Base-by-base conservation (phyloP, 2,888 invertebrate genomes). In the Orthosia incerta region DNA sequence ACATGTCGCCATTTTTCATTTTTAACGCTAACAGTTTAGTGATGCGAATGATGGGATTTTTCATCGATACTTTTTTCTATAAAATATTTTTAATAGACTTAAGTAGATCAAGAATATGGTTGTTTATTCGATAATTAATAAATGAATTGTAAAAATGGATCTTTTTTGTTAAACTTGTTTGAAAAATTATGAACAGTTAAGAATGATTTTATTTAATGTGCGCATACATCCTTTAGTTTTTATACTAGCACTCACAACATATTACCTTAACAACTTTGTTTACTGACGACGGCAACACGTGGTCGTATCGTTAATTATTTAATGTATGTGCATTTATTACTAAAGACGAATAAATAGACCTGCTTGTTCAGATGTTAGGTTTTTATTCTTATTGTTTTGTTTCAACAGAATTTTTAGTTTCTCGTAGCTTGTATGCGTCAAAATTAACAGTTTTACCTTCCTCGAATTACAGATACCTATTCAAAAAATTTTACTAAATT, bases 1-100 rank as follows among this genome's bases (percentile, higher is more conserved):
- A 61, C 13, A n/a, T 39, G 64, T 5, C 80, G 72, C 72, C 82
- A 79, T 76, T 71, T 84, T 79, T 48, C 57, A 65, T 74, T 74
- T 72, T 50, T 45, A 23, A 31, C 20, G 31, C n/a, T 15, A 20
- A 51, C 11, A 62, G 0, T 20, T 45, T 72, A 81, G 81, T 80
- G 72, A 48, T 68, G 79, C 26, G 16, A 20, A 23, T 31, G 55
- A 18, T 46, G 12, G 18, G 12, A 39, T n/a, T 23, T 16, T 7
- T 13, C 61, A 76, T 75, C 74, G 74, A 76, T 51, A 51, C 11
- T 60, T 61, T 55, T 53, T 48, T 23, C 4, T 45, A 2, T 51
- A 39, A 39, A 7, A 39, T 39, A 9, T 39, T 39, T 5, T 7
- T 39, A 39, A 39, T 39, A 39, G 9, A 39, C 9, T 39, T 9